Base-by-base conservation (phyloP, 2,888 invertebrate genomes). In the Sussaba pulchella region DNA sequence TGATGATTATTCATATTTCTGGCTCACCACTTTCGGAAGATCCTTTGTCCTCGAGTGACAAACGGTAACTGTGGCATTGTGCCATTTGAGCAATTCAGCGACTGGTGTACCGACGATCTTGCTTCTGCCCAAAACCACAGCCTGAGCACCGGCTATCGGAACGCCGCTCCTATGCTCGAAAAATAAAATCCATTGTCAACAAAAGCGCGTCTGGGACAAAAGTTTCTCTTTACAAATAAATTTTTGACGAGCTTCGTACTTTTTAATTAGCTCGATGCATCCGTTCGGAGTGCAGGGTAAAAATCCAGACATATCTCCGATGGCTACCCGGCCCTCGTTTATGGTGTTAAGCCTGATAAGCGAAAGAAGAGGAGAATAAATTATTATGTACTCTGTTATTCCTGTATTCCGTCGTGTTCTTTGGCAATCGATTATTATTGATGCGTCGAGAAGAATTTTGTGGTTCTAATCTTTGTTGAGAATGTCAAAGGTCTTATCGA, bases 81-180 rank as follows among this genome's bases (percentile, higher is more conserved):
- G 95, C 99, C 99, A 99, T 92, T 98, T 97, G 43, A 99, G 94
- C 36, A 99, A 94, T 92, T 99, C 98, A 0, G 99, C 95, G 82
- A 97, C 97, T 0, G 99, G 99, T 0, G 98, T 97, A 52, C 99
- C 99, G 1, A 99, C 99, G 89, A 99, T 99, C 93, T 99, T 98
- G 92, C 99, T 99, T 85, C 99, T 94, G 0, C 99, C 99, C 47
- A 99, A 92, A 17, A 99, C 99, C 2, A 99, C 99, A 1, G 98
- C 99, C 82, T 94, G 94, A 77, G 96, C 95, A 3, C 99, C 99
- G 47, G 95, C 94, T 67, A 99, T 96, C 84, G 94, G 87, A 0
- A 96, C 94, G 0, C 97, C 97, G 59, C 96, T 95, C 82, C 95
- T 93, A 81, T 14, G 84, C 81, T 63, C 47, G 31, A 73, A 45